A percentile compares a stretch with the other conserved stretches of the same genome.
Conservation (phyloP, 1,140 invertebrate species). For the Drosophila kohkoa region DNA sequence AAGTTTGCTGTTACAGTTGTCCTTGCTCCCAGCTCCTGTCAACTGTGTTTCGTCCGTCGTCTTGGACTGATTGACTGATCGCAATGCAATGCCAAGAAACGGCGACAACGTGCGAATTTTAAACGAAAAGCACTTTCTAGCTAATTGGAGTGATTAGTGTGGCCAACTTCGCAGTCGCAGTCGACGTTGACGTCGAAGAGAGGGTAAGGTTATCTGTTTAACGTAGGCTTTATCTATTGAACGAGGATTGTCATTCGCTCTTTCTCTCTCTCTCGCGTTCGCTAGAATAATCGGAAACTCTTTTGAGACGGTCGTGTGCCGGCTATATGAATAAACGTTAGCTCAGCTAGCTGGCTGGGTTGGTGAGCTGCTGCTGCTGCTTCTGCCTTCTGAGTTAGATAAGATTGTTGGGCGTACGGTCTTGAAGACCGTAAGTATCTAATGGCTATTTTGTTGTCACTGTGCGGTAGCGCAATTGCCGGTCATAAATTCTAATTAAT, state of each 20-base stretch:
- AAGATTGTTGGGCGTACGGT: conserved; percentile 47
- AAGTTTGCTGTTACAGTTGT: not conserved
- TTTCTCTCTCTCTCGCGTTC: not conserved
- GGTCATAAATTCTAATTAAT: conserved; percentile 80
- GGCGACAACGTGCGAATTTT: conserved; percentile 84
- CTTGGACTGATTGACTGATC: conserved; percentile 53
- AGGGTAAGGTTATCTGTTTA: conserved; percentile 62
- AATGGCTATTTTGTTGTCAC: conserved; percentile 74
- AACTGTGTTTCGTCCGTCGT: not conserved
- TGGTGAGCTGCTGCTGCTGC: too few relatives aligned
- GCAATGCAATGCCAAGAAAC: conserved; percentile 82
- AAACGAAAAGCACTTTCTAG: conserved; percentile 82
- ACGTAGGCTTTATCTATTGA: conserved; percentile 9
- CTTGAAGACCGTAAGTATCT: conserved; percentile 49
- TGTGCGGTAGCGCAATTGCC: conserved; percentile 51
- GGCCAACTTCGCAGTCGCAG: conserved; percentile 53
- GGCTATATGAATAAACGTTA: not conserved
- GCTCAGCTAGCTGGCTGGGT: not conserved
- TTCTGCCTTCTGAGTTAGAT: conserved; percentile 28
- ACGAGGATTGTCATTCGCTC: not conserved
- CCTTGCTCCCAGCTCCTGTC: not conserved
- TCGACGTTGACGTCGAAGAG: conserved; percentile 22
- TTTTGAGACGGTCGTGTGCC: conserved; percentile 15
- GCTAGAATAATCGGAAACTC: not conserved
- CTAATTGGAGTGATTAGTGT: conserved; percentile 83